phyloP scores from a whole-genome alignment of 2,888 invertebrate species.

The Lypha dubia region DNA sequence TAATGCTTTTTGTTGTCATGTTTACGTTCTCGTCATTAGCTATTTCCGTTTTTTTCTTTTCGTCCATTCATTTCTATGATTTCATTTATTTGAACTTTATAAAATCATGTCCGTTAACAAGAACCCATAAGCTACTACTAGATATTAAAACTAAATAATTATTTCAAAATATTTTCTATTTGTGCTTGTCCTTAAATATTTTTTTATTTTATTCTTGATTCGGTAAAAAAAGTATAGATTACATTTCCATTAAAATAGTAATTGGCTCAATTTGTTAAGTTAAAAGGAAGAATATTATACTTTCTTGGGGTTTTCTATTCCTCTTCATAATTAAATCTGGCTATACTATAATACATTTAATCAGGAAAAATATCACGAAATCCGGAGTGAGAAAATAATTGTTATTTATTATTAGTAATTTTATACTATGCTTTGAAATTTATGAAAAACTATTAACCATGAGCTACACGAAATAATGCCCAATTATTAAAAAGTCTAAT shows the following conservation, averaged over 20 bases:
- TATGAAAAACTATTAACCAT: no score
- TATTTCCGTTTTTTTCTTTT: conserved; percentile 37
- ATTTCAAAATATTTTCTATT: neutral
- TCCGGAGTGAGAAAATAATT: no score
- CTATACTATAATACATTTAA: conserved; percentile 7
- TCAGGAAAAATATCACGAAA: no score
- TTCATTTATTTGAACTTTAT: conserved; percentile 35
- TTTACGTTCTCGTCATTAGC: conserved; percentile 41
- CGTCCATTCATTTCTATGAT: conserved; percentile 15
- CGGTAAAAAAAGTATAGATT: conserved; percentile 39
- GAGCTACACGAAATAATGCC: no score
- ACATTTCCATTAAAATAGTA: conserved; percentile 46
- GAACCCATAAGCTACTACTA: conserved; percentile 31
- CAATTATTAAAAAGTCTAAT: no score
- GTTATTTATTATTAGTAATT: no score
- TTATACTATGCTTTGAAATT: no score
- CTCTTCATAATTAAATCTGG: neutral
- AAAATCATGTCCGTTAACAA: conserved; percentile 23
- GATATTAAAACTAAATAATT: conserved; percentile 15
- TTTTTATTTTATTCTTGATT: conserved; percentile 25
- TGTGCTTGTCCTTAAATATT: neutral
- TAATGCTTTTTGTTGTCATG: neutral
- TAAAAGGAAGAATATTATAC: conserved; percentile 4
- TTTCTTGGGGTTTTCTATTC: neutral
- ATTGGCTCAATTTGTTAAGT: conserved; percentile 45